Evolutionary conservation across 2,888 invertebrate genomes (phyloP).

Genomic region (Aphelenchoides bicaudatus): DNA sequence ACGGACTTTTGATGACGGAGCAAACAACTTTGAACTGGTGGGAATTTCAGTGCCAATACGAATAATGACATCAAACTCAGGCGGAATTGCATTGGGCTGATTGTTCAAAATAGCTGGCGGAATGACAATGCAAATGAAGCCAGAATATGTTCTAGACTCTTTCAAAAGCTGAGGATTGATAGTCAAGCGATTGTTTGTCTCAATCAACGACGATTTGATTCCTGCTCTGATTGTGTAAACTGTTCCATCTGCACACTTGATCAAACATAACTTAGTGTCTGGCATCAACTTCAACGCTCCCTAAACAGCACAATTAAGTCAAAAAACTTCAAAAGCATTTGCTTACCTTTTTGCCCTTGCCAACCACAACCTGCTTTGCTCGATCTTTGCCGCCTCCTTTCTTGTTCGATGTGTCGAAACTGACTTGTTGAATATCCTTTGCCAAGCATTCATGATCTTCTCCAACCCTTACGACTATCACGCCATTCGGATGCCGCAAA

Average conservation of each 20-base stretch:
- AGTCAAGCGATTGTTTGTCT: conserved; percentile 29
- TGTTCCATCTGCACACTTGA: conserved; percentile 26
- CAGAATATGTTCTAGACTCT: conserved; percentile 25
- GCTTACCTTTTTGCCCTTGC: conserved; percentile 38
- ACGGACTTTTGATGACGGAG: no score
- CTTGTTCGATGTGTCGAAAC: conserved; percentile 28
- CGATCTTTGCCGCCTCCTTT: conserved; percentile 27
- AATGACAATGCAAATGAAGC: conserved; percentile 31
- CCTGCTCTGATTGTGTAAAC: conserved; percentile 30
- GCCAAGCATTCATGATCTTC: conserved; percentile 16
- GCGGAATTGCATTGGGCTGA: conserved; percentile 8
- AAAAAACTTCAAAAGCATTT: not conserved
- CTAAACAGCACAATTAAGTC: conserved; percentile 20
- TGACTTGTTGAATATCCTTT: conserved; percentile 17
- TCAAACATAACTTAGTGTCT: conserved; percentile 30
- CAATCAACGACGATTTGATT: conserved; percentile 31
- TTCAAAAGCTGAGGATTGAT: conserved; percentile 30
- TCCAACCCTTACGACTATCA: conserved; percentile 28
- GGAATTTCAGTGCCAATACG: conserved; percentile 10
- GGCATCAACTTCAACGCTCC: conserved; percentile 28
- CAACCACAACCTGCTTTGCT: conserved; percentile 28
- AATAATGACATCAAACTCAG: not conserved
- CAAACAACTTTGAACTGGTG: no score
- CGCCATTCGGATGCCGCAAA: conserved; percentile 34
- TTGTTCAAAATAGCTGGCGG: conserved; percentile 19